phyloP scores from a whole-genome alignment of 2,797 vertebrate genomes.

The Pygocentrus nattereri region DNA sequence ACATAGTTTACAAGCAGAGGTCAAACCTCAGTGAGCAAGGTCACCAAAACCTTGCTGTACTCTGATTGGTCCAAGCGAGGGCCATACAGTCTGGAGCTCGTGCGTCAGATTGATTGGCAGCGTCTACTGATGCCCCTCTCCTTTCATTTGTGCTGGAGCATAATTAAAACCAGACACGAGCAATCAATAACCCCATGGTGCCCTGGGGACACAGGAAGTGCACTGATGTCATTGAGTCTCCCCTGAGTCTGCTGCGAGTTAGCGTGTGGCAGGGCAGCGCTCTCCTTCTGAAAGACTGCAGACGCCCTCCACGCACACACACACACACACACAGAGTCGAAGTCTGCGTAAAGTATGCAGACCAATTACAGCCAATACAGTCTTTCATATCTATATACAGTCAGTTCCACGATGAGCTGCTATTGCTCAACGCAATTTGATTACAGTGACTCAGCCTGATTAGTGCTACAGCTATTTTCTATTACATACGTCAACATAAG shows the following conservation, averaged over 20 bases:
- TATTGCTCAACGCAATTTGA: constrained; percentile 28
- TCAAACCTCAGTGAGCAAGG: constrained; percentile 2
- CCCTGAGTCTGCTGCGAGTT: constrained; percentile 41
- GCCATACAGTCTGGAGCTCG: constrained; percentile 17
- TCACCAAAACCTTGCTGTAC: constrained; percentile 7
- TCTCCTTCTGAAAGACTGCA: constrained; percentile 33
- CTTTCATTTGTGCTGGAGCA: constrained; percentile 57
- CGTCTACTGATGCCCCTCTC: constrained; percentile 30
- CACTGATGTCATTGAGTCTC: constrained; percentile 61
- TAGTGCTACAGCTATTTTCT: constrained; percentile 25
- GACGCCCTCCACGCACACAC: constrained; percentile 13
- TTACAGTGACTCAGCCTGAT: constrained; percentile 42
- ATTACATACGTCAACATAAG: constrained; percentile 2
- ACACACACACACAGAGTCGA: constrained; percentile 28
- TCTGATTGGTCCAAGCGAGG: constrained; percentile 23
- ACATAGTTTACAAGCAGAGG: neutral
- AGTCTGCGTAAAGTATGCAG: neutral
- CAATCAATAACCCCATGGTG: constrained; percentile 63
- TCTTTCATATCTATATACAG: constrained; percentile 31
- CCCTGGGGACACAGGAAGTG: constrained; percentile 50
- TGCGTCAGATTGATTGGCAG: constrained; percentile 49
- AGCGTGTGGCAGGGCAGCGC: constrained; percentile 16
- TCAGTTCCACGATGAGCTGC: constrained; percentile 18
- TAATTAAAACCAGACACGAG: constrained; percentile 71
- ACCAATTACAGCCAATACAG: constrained; percentile 8